Evolutionary conservation across 2,888 invertebrate genomes (phyloP), one percentile per base, ranked within the genome.

Genomic region (Antheraea yamamai): DNA sequence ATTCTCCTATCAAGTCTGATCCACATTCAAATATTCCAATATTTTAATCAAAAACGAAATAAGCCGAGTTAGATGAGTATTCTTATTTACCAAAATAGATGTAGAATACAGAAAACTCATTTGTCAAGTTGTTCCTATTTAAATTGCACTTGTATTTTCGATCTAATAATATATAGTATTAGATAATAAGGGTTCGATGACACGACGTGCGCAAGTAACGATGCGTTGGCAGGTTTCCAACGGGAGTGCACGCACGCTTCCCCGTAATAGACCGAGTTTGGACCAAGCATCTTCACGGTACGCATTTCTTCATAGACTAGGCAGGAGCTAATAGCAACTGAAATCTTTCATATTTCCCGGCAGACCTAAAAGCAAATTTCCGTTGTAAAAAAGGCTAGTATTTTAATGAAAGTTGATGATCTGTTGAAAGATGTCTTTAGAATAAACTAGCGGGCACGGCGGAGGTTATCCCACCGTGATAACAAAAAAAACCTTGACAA

Each of bases 211-310:
- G 70, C 70, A 70, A 39, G 70, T 70, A 39, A 70, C 35, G 70
- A n/a, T 70, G 39, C 70, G 70, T 39, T 70, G 70, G 70, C 70
- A 70, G n/a, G n/a, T 20, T 39, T 70, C 70, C 70, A 70, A 39
- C 39, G 20, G n/a, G n/a, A 70, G 35, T 26, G 8, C 39, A 39
- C 20, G 23, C 39, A 39, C 70, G 35, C 20, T 70, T 70, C 70
- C 70, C 39, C 8, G 70, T 70, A 70, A 39, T 70, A 39, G 70
- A 70, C 70, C 70, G n/a, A 35, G 70, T 39, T 70, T 70, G 70
- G 8, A 39, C 39, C 70, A 39, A 4, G 39, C 39, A 39, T 70
- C 39, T 39, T 39, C 39, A 39, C 39, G 39, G 10, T n/a, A 2
- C 2, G 6, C 39, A 39, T 39, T 70, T n/a, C 30, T 16, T 20